Conservation (phyloP, 1,140 invertebrate genomes). For the Drosophila kanapiae region DNA sequence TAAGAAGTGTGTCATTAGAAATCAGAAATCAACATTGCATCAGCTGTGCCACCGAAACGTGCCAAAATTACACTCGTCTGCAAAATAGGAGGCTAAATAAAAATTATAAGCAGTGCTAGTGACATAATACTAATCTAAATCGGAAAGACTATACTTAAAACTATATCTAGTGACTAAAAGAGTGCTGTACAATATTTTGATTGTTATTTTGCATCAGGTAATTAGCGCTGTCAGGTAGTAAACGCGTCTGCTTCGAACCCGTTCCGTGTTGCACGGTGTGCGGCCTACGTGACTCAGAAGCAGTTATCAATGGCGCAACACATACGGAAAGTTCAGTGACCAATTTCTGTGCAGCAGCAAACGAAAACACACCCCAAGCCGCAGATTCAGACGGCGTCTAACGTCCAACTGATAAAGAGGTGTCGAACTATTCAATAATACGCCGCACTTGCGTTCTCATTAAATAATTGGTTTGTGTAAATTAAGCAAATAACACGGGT, state of each 20-base stretch:
- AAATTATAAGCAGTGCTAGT: neutral
- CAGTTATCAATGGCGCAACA: slow-evolving; percentile 83
- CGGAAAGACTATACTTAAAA: neutral
- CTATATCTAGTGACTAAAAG: neutral
- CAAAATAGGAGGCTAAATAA: slow-evolving; percentile 1
- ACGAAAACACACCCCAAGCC: slow-evolving; percentile 33
- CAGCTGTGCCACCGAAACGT: slow-evolving; percentile 23
- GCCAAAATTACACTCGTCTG: slow-evolving; percentile 32
- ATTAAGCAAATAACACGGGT: slow-evolving; percentile 22
- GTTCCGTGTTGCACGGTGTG: slow-evolving; percentile 67
- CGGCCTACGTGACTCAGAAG: slow-evolving; percentile 84
- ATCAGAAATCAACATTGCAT: slow-evolving; percentile 20
- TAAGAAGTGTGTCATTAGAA: neutral
- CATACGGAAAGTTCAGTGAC: slow-evolving; percentile 72
- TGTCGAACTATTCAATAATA: slow-evolving; percentile 14
- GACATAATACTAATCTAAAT: slow-evolving; percentile 6
- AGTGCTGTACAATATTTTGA: neutral
- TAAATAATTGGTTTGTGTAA: slow-evolving; percentile 12
- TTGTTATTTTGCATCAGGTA: neutral
- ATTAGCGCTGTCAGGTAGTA: slow-evolving; percentile 10
- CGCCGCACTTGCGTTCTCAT: neutral
- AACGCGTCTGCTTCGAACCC: neutral
- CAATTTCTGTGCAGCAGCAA: slow-evolving; percentile 62
- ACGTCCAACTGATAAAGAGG: slow-evolving; percentile 40
- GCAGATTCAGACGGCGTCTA: slow-evolving; percentile 23